Base-by-base conservation (phyloP, 2,113 vertebrate species). In the Epinephelus cyanopodus region DNA sequence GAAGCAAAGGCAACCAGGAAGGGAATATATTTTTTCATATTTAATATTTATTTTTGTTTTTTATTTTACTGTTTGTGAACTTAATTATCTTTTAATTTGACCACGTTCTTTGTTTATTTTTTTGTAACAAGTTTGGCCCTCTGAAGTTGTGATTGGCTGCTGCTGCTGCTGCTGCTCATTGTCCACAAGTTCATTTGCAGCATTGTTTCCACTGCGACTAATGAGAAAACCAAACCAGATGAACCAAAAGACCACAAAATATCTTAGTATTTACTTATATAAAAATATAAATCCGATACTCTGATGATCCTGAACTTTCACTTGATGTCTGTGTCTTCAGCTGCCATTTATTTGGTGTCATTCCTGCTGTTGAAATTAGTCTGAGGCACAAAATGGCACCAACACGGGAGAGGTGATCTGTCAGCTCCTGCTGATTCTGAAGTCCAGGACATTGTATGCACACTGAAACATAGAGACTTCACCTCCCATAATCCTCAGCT, bases 401-500 rank as follows among this genome's bases (percentile, higher is more conserved):
- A n/a, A 60, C 17, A 53, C 6, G 5, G 6, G 18, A 54, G 19
- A 62, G 54, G 73, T 2, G 6, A 53, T 67, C 33, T 1, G 29
- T 57, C 42, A 50, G 14, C 7, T 47, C 21, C 2, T 39, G 63
- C 2, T 27, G 63, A 27, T 66, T 48, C n/a, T 56, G 0, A 57
- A 19, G n/a, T 42, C 57, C 64, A 54, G 52, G 52, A 6, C 61
- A n/a, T 29, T 39, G 58, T 39, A 6, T 18, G 4, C 15, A 53
- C 23, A 70, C 19, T 17, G 17, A 39, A 68, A 54, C 50, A 56
- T 13, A 67, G 29, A 74, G 60, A 66, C 48, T 27, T 23, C n/a
- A 39, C 25, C 8, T 91, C 83, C 86, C 60, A 60, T 19, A 83
- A 83, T 76, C 62, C 83, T 95, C 90, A 94, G 79, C 69, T 93